Evolutionary conservation across 2,797 vertebrate species (phyloP).

Genomic region (Chelonia mydas): DNA sequence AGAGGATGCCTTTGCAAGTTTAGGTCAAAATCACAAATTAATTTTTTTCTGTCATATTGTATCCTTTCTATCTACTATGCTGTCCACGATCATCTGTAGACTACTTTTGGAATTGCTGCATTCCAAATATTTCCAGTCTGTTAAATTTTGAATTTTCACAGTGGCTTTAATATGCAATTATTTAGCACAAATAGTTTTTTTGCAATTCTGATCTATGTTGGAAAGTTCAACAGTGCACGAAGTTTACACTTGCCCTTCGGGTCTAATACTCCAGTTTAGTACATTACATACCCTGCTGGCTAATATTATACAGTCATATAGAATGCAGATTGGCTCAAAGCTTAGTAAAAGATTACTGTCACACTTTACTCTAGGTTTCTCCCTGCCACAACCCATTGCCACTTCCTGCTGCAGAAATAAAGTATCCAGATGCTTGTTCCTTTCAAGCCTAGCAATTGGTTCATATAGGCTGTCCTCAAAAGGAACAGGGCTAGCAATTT

Average conservation of each 20-base stretch:
- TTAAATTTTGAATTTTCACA: background rate
- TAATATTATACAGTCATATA: no score
- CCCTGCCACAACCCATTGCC: no score
- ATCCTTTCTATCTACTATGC: background rate
- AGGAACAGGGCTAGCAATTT: background rate
- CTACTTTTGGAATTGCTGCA: background rate
- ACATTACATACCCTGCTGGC: fast-evolving
- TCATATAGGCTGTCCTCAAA: background rate
- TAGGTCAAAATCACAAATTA: background rate
- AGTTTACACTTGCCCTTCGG: background rate
- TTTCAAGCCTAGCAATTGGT: background rate
- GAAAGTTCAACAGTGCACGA: background rate
- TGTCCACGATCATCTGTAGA: background rate
- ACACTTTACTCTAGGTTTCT: no score
- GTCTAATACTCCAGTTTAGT: background rate
- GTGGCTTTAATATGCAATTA: background rate
- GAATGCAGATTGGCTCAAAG: no score
- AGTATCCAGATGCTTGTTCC: background rate
- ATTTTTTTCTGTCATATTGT: background rate
- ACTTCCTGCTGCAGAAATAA: no score
- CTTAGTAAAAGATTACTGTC: no score
- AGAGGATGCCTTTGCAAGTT: no score
- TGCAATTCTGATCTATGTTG: background rate
- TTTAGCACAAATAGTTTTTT: background rate
- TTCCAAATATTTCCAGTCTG: background rate